phyloP scores from a whole-genome alignment of 1,140 invertebrate species.

The Megalopta genalis region DNA sequence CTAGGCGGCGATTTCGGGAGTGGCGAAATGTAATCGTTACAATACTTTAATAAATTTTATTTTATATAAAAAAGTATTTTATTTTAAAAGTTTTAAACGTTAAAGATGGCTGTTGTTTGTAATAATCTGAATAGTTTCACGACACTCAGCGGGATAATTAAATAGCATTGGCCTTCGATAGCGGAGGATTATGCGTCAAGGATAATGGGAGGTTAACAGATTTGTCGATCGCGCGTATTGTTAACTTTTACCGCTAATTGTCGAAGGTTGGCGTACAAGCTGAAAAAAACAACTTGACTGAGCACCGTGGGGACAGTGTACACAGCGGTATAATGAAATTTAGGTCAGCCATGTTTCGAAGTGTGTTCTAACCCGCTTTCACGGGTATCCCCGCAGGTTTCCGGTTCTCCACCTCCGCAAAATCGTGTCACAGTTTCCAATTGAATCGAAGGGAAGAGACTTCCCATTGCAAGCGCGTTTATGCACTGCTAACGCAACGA shows the following conservation, averaged over 20 bases:
- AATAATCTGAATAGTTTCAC: too few species aligned
- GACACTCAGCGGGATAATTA: too few species aligned
- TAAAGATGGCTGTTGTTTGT: too few species aligned
- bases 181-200: too few species aligned
- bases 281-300: background rate
- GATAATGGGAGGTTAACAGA: background rate
- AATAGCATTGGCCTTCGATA: too few species aligned
- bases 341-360: conserved; percentile 6
- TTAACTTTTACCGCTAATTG: background rate
- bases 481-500: background rate
- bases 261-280: background rate
- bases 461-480: background rate
- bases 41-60: too few species aligned
- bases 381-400: background rate
- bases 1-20: too few species aligned
- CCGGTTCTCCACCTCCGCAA: background rate
- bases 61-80: too few species aligned
- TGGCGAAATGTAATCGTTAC: too few species aligned
- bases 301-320: background rate
- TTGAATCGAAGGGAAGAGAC: background rate
- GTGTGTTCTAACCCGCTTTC: conserved; percentile 1
- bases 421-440: background rate
- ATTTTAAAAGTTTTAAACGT: too few species aligned
- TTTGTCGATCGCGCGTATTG: background rate
- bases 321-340: conserved; percentile 3